phyloP scores from a whole-genome alignment of 2,888 invertebrate genomes.

The Melieria crassipennis region DNA sequence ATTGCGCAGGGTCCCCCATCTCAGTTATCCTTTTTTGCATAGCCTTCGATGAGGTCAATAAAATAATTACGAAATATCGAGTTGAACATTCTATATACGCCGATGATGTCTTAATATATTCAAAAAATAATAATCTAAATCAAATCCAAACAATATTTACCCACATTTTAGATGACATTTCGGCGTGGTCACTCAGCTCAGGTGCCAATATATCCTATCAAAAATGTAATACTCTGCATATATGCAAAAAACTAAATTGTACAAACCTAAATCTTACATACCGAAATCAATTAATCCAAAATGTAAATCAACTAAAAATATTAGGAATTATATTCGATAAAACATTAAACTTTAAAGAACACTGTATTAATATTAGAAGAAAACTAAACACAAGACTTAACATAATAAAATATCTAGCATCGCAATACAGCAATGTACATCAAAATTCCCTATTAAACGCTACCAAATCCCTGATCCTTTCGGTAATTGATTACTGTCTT shows the following conservation, averaged over 20 bases:
- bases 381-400: not conserved
- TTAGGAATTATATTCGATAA: not conserved
- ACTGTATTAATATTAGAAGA: not conserved
- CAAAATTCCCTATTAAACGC: not conserved
- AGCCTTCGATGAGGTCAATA: conserved; percentile 22
- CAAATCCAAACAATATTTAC: not conserved
- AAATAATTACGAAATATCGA: not conserved
- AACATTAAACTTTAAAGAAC: conserved; percentile 2
- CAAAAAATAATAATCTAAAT: not conserved
- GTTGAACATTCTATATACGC: not conserved
- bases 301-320: conserved; percentile 3
- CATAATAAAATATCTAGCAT: not conserved
- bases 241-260: not conserved
- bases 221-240: conserved; percentile 7
- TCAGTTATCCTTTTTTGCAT: conserved; percentile 37
- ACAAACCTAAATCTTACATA: not conserved
- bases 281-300: not conserved
- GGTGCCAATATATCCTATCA: not conserved
- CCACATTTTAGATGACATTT: not conserved
- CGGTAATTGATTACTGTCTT: not conserved
- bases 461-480: not conserved
- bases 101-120: conserved; percentile 9
- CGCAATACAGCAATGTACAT: not conserved
- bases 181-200: not conserved
- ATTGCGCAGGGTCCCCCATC: conserved; percentile 34